Evolutionary conservation across 2,113 vertebrate genomes (phyloP).

Genomic region (Ceyx margarethae): DNA sequence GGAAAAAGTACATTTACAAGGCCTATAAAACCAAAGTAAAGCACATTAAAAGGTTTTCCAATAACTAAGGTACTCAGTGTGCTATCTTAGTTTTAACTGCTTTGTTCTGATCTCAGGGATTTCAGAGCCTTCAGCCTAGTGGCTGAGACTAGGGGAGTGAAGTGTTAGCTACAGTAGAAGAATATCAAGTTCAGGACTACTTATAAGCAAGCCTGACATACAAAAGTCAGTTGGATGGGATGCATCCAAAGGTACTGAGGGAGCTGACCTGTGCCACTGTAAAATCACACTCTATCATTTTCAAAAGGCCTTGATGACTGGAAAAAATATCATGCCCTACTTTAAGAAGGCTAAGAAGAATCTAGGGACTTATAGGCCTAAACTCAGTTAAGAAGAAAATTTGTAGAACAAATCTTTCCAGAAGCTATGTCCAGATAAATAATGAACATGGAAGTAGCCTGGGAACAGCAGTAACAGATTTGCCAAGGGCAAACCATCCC

Average conservation of each 20-base stretch:
- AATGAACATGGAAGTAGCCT: not conserved
- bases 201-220: not conserved
- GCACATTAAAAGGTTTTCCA: not conserved
- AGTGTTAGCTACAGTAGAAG: not conserved
- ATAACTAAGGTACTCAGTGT: accelerated
- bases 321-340: not conserved
- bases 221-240: not conserved
- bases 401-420: not conserved
- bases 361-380: not conserved
- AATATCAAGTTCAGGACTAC: not conserved
- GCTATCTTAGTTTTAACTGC: not conserved
- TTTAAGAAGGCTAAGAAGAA: not conserved
- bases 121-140: not conserved
- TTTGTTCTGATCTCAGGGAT: not conserved
- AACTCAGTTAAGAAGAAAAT: not conserved
- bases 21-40: not conserved
- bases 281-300: not conserved
- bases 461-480: not conserved
- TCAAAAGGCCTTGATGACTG: not conserved
- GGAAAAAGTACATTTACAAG: not conserved
- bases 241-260: not conserved
- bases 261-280: not conserved
- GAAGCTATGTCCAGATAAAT: not conserved
- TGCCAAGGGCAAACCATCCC: not conserved
- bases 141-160: not conserved